phyloP scores from a whole-genome alignment of 2,888 invertebrate species.

The Ophion slaviceki region DNA sequence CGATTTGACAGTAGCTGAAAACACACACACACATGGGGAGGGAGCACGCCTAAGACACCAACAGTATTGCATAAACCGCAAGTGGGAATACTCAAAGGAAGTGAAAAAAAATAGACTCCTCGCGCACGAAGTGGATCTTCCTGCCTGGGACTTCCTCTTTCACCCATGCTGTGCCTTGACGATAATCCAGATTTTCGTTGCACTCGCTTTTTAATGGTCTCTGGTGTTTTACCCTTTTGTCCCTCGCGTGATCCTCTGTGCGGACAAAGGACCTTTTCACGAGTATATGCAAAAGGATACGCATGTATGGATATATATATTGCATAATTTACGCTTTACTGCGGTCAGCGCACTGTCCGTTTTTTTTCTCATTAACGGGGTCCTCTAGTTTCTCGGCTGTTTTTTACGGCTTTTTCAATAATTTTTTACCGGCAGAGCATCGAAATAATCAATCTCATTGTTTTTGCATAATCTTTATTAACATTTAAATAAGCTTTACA shows the following conservation, averaged over 20 bases:
- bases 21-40: not conserved
- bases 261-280: constrained; percentile 38
- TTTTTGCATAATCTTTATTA: too few relatives aligned
- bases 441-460: too few relatives aligned
- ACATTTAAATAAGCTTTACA: too few relatives aligned
- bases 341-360: too few relatives aligned
- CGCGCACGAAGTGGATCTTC: constrained; percentile 38
- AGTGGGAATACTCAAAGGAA: constrained; percentile 2
- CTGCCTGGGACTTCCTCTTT: constrained; percentile 23
- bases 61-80: not conserved
- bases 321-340: too few relatives aligned
- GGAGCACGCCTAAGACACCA: not conserved
- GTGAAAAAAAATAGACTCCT: constrained; percentile 9
- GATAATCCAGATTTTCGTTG: constrained; percentile 28
- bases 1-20: constrained; percentile 3
- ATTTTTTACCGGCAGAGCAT: too few relatives aligned
- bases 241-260: not conserved
- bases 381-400: too few relatives aligned
- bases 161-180: constrained; percentile 14
- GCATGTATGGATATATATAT: too few relatives aligned
- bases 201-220: constrained; percentile 4
- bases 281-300: too few relatives aligned
- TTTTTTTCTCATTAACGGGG: too few relatives aligned
- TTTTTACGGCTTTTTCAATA: too few relatives aligned
- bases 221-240: constrained; percentile 43